These are phyloP conservation scores for Blastomussa wellsi DNA, from an alignment of 92 coral and sea anemone species.

Conservation along the genomic window DNA sequence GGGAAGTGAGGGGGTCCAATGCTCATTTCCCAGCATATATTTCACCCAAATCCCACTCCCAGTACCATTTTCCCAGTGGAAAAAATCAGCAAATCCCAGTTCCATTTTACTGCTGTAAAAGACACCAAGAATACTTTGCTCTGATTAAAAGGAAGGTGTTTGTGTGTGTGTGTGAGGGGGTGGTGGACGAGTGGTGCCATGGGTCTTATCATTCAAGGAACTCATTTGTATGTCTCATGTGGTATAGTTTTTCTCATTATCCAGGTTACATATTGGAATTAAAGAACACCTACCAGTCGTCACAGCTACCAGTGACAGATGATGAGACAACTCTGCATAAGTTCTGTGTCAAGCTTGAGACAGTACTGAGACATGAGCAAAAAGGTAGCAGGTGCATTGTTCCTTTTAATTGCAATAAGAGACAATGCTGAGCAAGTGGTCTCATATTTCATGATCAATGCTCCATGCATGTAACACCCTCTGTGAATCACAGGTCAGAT, in stretches of 20 bases:
- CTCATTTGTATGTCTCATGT: not conserved
- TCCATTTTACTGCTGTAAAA: too few relatives aligned
- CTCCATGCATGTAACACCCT: not conserved
- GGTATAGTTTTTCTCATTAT: not conserved
- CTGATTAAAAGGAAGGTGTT: too few relatives aligned
- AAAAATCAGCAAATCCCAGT: too few relatives aligned
- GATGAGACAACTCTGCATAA: slow-evolving; percentile 90
- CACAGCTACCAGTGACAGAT: slow-evolving; percentile 86
- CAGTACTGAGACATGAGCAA: slow-evolving; percentile 89
- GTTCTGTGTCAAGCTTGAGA: slow-evolving; percentile 97
- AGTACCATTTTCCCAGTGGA: too few relatives aligned
- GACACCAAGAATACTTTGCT: too few relatives aligned
- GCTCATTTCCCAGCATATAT: too few relatives aligned
- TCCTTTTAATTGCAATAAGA: not conserved
- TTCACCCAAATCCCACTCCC: too few relatives aligned
- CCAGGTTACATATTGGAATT: slow-evolving; percentile 82
- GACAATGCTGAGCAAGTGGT: not conserved
- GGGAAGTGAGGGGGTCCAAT: too few relatives aligned
- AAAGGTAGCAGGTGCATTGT: slow-evolving; percentile 88
- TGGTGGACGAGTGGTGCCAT: too few relatives aligned
- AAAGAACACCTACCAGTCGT: slow-evolving; percentile 62
- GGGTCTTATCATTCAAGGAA: too few relatives aligned
- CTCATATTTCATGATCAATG: not conserved
- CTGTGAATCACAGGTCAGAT: not conserved
- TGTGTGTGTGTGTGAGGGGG: too few relatives aligned